These are phyloP conservation scores for Uria aalge DNA, from an alignment of 2,113 vertebrate species.

Conservation along the genomic window DNA sequence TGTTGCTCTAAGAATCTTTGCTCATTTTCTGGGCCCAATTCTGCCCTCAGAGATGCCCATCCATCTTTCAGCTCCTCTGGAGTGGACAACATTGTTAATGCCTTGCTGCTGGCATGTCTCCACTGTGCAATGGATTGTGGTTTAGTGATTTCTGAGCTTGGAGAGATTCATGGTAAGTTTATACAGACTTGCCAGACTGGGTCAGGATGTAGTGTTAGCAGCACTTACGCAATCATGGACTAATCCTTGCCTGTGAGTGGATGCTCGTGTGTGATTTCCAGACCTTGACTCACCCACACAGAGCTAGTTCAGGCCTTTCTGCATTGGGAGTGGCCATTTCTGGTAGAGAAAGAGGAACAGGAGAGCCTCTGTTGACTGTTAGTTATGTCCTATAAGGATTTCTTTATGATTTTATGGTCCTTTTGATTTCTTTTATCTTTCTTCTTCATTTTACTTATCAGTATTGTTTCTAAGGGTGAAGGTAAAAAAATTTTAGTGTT, in stretches of 20 bases:
- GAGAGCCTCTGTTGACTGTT: neutral
- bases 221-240: neutral
- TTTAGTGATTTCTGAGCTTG: neutral
- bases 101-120: constrained; percentile 22
- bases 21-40: neutral
- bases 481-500: neutral
- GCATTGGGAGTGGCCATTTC: neutral
- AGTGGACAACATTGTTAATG: constrained; percentile 27
- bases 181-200: neutral
- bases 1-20: constrained; percentile 49
- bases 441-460: neutral
- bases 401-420: neutral
- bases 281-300: neutral
- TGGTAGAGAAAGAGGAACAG: neutral
- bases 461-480: neutral
- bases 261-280: neutral
- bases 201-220: neutral
- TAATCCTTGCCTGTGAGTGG: neutral
- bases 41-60: constrained; percentile 30
- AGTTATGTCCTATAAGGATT: neutral
- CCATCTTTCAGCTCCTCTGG: constrained; percentile 7
- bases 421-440: neutral
- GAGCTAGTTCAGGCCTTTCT: neutral
- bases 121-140: neutral
- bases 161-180: neutral